These are phyloP conservation scores for Periplaneta americana DNA, from an alignment of 1,140 invertebrate genomes.

Conservation along the genomic window DNA sequence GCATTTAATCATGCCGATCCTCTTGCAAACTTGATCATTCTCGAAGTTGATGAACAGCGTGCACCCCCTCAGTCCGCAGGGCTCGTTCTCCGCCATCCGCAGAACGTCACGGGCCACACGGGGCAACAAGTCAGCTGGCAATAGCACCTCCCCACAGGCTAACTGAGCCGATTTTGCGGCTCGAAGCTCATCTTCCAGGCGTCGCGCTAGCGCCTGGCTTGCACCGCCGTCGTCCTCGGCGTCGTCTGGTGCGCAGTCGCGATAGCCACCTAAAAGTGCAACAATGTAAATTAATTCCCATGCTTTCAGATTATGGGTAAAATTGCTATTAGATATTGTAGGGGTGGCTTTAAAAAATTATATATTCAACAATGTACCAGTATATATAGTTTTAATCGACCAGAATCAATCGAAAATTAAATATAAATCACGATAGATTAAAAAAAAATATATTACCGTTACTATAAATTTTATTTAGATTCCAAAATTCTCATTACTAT, in stretches of 20 bases:
- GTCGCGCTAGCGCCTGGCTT: slow-evolving; percentile 50
- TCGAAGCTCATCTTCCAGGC: slow-evolving; percentile 67
- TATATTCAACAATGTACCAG: too few species aligned
- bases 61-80: slow-evolving; percentile 74
- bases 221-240: slow-evolving; percentile 23
- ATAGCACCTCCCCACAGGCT: slow-evolving; percentile 70
- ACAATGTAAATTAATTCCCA: too few species aligned
- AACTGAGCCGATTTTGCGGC: slow-evolving; percentile 72
- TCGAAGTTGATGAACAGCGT: slow-evolving; percentile 71
- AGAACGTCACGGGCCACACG: slow-evolving; percentile 70
- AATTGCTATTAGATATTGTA: too few species aligned
- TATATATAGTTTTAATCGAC: too few species aligned
- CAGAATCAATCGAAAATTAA: too few species aligned
- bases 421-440: too few species aligned
- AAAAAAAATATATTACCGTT: too few species aligned
- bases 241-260: slow-evolving; percentile 6
- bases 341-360: too few species aligned
- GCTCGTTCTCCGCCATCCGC: slow-evolving; percentile 74
- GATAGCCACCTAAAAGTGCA: slow-evolving; percentile 14
- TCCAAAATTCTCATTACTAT: too few species aligned
- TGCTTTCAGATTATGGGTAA: too few species aligned
- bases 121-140: slow-evolving; percentile 70
- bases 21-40: slow-evolving; percentile 50
- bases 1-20: slow-evolving; percentile 64
- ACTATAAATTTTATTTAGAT: too few species aligned